These are phyloP conservation scores for Drosophila rufa DNA, from an alignment of 1,140 invertebrate genomes.

Conservation along the genomic window DNA sequence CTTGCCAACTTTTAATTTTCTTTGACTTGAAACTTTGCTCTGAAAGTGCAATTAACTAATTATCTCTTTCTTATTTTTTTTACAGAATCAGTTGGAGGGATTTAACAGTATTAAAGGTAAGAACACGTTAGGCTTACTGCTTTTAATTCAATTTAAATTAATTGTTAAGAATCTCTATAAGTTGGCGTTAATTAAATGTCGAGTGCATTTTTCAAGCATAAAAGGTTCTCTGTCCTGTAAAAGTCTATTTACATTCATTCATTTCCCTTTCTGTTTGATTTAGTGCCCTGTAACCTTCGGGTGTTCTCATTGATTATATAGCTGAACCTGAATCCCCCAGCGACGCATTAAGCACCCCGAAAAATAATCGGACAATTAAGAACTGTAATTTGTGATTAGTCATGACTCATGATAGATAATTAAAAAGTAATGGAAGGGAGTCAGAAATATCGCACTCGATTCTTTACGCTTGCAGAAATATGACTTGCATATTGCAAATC, in stretches of 20 bases:
- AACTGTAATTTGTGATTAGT: conserved; percentile 9
- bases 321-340: not conserved
- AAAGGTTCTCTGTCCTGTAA: not conserved
- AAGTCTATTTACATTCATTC: not conserved
- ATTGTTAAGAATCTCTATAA: not conserved
- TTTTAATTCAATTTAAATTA: not conserved
- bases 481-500: too few relatives aligned
- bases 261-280: conserved; percentile 1
- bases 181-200: not conserved
- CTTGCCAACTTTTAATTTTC: conserved; percentile 33
- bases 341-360: not conserved
- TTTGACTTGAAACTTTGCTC: conserved; percentile 16
- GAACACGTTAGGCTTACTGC: not conserved
- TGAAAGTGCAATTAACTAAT: conserved; percentile 37
- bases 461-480: too few relatives aligned
- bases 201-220: not conserved
- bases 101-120: conserved; percentile 28
- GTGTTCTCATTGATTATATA: not conserved
- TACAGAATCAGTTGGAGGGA: conserved; percentile 15
- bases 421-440: not conserved
- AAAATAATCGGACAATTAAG: not conserved
- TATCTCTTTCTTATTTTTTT: conserved; percentile 21
- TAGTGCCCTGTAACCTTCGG: not conserved
- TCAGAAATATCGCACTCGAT: too few relatives aligned
- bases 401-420: conserved; percentile 1